Base-by-base conservation (phyloP, 2,888 invertebrate genomes). In the Tricholauxania praeusta region DNA sequence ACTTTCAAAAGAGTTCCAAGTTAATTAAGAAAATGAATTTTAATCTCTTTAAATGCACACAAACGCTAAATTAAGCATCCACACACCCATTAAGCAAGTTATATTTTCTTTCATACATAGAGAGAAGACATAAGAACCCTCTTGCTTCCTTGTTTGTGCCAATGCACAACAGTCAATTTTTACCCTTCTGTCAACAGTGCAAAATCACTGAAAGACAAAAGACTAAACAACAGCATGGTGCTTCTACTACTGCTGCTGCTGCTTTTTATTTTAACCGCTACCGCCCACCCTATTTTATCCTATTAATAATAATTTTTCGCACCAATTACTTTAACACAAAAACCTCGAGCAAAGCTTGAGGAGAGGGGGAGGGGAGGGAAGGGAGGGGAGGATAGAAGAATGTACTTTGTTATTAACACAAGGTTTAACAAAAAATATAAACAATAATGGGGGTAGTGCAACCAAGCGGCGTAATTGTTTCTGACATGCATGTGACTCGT, bases 281-380 rank as follows among this genome's bases (percentile, higher is more conserved):
- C 17, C 22, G 32, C 7, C 39, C 3, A 62, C 32, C 14, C 28
- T 32, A 17, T 28, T 39, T 32, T 62, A 62, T 22, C 12, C 39
- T 22, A 28, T 64, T 64, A 51, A 64, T 64, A 67, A 67, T 53
- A 66, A 67, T 57, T 67, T 67, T 57, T 67, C 67, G 67, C 67
- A 67, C 67, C 67, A 67, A 67, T 67, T 67, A 67, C 55, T 47
- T 19, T 28, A 48, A n/a, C 47, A 66, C 66, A 67, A 67, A 55
- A 67, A 39, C 10, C 39, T 39, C 10, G 10, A 39, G 39, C 39
- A 39, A 39, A 39, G 5, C 39, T 10, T 8, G 7, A 4, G 5
- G 39, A 10, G 10, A 0, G 8, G 39, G 39, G 39, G 39, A 8
- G 39, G 3, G 7, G 32, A 3, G 7, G 7, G 32, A 3, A 32